Conservation (phyloP, 2,888 invertebrate genomes). For the Endomychus coccineus region DNA sequence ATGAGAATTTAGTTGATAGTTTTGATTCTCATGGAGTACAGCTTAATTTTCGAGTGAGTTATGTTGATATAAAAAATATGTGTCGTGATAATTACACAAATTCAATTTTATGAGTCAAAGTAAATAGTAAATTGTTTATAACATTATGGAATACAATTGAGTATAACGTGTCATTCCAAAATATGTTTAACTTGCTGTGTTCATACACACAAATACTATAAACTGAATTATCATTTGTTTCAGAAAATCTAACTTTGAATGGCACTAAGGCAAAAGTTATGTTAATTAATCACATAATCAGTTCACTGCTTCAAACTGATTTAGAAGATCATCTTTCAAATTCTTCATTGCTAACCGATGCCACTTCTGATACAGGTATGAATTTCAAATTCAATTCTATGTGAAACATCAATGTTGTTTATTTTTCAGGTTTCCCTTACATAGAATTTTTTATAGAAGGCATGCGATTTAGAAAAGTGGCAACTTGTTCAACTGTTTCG, state of each 20-base stretch:
- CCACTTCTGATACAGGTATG: conserved; percentile 37
- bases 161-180: too few species aligned
- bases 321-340: conserved; percentile 30
- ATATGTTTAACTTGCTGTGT: too few species aligned
- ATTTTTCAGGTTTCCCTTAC: conserved; percentile 51
- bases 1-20: too few species aligned
- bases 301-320: conserved; percentile 34
- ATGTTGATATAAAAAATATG: too few species aligned
- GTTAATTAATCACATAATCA: conserved; percentile 48
- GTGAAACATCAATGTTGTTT: conserved; percentile 1
- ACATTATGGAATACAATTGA: too few species aligned
- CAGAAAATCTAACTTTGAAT: conserved; percentile 54
- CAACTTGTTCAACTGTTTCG: conserved; percentile 39
- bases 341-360: conserved; percentile 39
- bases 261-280: conserved; percentile 58
- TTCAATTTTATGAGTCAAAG: too few species aligned
- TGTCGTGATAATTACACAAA: too few species aligned
- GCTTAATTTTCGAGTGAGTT: too few species aligned
- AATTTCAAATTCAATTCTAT: neutral
- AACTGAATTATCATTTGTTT: too few species aligned
- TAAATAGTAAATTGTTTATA: too few species aligned
- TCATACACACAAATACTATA: too few species aligned
- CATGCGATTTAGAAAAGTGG: conserved; percentile 38
- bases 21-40: too few species aligned
- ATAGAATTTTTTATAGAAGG: conserved; percentile 56